Base-by-base conservation (phyloP, 2,797 vertebrate genomes). In the Ctenopoma multispine region DNA sequence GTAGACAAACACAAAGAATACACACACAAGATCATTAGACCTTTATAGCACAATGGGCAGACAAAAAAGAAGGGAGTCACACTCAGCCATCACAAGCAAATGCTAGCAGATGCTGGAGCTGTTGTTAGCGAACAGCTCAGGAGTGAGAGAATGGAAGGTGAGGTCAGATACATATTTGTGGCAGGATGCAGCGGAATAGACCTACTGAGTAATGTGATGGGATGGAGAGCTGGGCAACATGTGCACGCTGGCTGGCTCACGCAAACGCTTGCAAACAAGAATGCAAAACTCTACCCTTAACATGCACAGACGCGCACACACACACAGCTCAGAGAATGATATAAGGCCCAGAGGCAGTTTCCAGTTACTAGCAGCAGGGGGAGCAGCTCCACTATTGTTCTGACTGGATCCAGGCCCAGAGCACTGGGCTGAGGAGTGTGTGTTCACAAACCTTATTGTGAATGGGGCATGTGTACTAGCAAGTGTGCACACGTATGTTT, bases 381-480 rank as follows among this genome's bases (percentile, higher is more conserved):
- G 98, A 98, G 97, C 95, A 95, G 93, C 97, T 93, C 96, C 94
- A 96, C 98, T 98, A 94, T 96, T 95, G 95, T 95, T 96, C 88
- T 81, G 63, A 83, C 78, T 87, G 76, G 81, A 86, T 83, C 70
- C 76, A 87, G 82, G 75, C 84, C 82, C 72, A 72, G 70, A 64
- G 82, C 78, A 65, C 67, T 40, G 61, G 80, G 43, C 77, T 64
- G 6, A 59, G 69, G 69, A 63, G 51, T 61, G 54, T 67, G 71
- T 71, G 51, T 49, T 46, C n/a, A 38, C 48, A 69, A 49, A n/a
- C 1, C 8, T 11, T 44, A 34, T 20, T 48, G 18, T 31, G 9
- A 36, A 27, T 17, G 34, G 44, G 34, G 59, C 70, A 7, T 57
- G 41, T 53, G 59, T 61, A 59, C 34, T 43, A 72, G 44, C 41